Base-by-base conservation (phyloP, 1,140 invertebrate species). In the Nautilus pompilius region DNA sequence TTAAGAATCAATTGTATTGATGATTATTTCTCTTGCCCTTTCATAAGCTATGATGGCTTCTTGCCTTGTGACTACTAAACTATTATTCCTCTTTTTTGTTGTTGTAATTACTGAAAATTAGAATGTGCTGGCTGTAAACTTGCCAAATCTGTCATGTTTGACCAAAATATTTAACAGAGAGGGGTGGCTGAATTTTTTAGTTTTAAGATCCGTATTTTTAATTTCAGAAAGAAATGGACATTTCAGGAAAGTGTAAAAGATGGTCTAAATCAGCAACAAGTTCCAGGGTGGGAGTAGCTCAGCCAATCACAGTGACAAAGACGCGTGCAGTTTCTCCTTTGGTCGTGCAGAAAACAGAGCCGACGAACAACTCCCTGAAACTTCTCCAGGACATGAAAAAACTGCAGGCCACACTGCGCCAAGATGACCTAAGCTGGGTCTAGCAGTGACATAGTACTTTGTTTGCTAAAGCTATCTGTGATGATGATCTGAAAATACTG, bases 371-470 rank as follows among this genome's bases (percentile, higher is more conserved):
- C 13, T 71, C 74, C n/a, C 63, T 80, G 1, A 75, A 75, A 59
- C 70, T 80, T 36, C 67, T 80, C n/a, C 78, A 72, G 65, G 76
- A 80, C 64, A 77, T 82, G 73, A 76, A 73, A 66, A 79, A 78
- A 68, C 70, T 82, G 62, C 79, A 82, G 64, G 72, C 77, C 26
- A 77, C 78, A 2, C 68, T 82, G 55, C 65, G 79, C 53, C 73
- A 72, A 65, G 80, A 82, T 66, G 80, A 82, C 61, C 32, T 82
- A 17, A 64, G 63, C 48, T 82, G 80, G 80, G 79, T 80, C 67
- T 80, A 69, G 59, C 53, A 46, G 4, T 4, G 13, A 46, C 45
- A 46, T 20, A 46, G 24, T 46, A 22, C 4, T 46, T 46, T 46
- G n/a, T n/a, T n/a, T n/a, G n/a, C n/a, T n/a, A n/a, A n/a, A n/a